phyloP scores from a whole-genome alignment of 2,113 vertebrate genomes.

The Cariama cristata region DNA sequence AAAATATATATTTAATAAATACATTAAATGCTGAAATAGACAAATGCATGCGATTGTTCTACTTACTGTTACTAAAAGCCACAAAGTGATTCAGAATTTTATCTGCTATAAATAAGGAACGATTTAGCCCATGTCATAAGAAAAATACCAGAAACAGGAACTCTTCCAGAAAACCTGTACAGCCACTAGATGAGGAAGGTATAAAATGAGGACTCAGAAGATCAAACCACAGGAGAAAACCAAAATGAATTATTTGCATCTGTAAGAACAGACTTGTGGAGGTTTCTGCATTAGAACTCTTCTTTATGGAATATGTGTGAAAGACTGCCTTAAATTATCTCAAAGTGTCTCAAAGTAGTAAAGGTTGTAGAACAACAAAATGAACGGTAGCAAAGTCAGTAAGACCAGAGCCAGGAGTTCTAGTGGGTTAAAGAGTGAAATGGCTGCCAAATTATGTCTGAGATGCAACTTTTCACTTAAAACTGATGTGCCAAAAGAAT shows the following conservation, averaged over 20 bases:
- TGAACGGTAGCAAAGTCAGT: neutral
- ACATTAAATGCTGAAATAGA: neutral
- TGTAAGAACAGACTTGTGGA: neutral
- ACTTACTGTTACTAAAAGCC: neutral
- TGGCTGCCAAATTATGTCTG: neutral
- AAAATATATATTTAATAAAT: neutral
- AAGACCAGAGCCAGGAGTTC: neutral
- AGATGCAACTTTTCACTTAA: neutral
- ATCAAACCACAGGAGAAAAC: neutral
- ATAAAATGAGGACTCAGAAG: neutral
- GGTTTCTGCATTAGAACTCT: neutral
- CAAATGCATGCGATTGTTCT: neutral
- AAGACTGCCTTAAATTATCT: neutral
- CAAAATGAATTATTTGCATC: neutral
- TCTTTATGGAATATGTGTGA: neutral
- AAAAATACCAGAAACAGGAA: neutral
- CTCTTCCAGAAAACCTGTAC: neutral
- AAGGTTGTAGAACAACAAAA: neutral
- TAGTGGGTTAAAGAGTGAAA: neutral
- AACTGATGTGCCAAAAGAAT: neutral
- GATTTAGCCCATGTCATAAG: neutral
- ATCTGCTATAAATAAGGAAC: neutral
- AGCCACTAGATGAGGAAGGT: neutral
- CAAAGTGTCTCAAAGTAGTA: neutral
- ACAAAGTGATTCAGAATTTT: neutral